Conservation (phyloP, 1,140 invertebrate species). For the Cydia splendana region DNA sequence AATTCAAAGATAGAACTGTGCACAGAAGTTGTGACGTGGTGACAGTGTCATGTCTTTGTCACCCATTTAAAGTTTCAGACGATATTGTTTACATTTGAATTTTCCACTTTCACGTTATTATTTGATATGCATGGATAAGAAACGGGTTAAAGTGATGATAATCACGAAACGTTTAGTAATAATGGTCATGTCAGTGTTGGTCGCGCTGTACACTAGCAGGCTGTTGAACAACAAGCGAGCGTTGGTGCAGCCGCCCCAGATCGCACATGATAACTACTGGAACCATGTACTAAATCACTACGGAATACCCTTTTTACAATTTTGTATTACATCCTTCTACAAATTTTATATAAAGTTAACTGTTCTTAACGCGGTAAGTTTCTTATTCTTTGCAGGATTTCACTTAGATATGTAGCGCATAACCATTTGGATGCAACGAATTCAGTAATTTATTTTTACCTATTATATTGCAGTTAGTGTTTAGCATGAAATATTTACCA, state of each 20-base stretch:
- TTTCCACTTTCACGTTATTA: slow-evolving; percentile 24
- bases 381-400: background rate
- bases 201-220: slow-evolving; percentile 41
- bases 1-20: slow-evolving; percentile 26
- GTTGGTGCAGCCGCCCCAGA: slow-evolving; percentile 27
- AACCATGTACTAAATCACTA: slow-evolving; percentile 49
- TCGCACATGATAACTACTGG: slow-evolving; percentile 49
- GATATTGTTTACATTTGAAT: slow-evolving; percentile 29
- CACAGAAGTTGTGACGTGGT: slow-evolving; percentile 13
- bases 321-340: slow-evolving; percentile 50
- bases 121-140: slow-evolving; percentile 35
- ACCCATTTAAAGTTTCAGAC: slow-evolving; percentile 27
- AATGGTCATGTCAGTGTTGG: slow-evolving; percentile 36
- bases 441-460: background rate
- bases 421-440: background rate
- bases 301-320: slow-evolving; percentile 45
- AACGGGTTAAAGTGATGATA: background rate
- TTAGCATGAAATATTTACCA: slow-evolving; percentile 66
- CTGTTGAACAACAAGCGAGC: slow-evolving; percentile 34
- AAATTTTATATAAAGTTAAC: slow-evolving; percentile 53
- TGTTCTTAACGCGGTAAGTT: slow-evolving; percentile 56
- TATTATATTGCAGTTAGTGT: slow-evolving; percentile 51
- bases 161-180: slow-evolving; percentile 39
- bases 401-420: background rate
- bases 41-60: slow-evolving; percentile 24